Evolutionary conservation across 64 coral and sea anemone genomes (phyloP).

Genomic region (Montipora foliosa): DNA sequence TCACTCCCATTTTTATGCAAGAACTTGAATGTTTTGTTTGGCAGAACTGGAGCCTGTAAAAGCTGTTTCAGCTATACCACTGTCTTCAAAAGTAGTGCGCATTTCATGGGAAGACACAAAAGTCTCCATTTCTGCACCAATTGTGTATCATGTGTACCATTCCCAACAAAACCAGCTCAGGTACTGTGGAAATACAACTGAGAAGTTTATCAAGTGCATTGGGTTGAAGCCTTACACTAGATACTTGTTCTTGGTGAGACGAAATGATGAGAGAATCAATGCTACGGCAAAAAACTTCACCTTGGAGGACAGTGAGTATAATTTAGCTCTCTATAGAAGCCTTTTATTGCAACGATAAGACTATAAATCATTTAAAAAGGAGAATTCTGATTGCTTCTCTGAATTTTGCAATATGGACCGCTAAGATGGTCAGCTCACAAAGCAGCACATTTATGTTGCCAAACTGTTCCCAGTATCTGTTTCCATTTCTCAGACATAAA

Average conservation of each 20-base stretch:
- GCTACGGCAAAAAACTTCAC: slow-evolving; percentile 38
- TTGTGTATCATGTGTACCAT: slow-evolving; percentile 58
- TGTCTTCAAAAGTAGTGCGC: slow-evolving; percentile 18
- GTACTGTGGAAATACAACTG: slow-evolving; percentile 76
- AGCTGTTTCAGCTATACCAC: slow-evolving; percentile 1
- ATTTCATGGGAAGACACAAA: slow-evolving; percentile 42
- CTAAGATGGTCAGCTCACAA: too few species aligned
- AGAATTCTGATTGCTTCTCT: too few species aligned
- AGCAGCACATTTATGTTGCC: too few species aligned
- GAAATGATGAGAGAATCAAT: slow-evolving; percentile 49
- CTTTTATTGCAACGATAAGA: background rate
- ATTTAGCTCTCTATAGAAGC: background rate
- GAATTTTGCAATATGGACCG: too few species aligned
- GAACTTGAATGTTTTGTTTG: background rate
- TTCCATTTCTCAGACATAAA: too few species aligned
- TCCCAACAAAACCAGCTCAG: background rate
- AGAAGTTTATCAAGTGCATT: slow-evolving; percentile 36
- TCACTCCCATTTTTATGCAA: background rate
- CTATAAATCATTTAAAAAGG: background rate
- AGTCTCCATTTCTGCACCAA: background rate
- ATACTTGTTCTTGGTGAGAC: slow-evolving; percentile 40
- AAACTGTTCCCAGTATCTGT: too few species aligned
- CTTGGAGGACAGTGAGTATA: slow-evolving; percentile 64
- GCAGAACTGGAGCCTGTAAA: slow-evolving; percentile 18
- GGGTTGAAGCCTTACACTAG: slow-evolving; percentile 39